phyloP scores from a whole-genome alignment of 2,888 invertebrate species.

The Meiosimyza platycephala region DNA sequence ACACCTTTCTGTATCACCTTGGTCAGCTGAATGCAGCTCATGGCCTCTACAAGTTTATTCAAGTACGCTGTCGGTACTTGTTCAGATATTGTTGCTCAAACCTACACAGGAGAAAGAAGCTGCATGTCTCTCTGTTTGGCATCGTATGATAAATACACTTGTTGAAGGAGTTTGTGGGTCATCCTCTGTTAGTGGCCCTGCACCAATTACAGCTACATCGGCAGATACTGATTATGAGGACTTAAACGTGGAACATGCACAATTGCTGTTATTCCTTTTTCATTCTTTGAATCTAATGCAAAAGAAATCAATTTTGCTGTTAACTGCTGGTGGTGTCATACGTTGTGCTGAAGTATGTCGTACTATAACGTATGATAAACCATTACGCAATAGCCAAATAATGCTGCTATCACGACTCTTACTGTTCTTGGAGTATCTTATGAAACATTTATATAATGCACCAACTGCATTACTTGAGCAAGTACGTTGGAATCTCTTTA shows the following conservation, averaged over 20 bases:
- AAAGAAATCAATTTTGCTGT: constrained; percentile 91
- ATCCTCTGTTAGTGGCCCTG: constrained; percentile 43
- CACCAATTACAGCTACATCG: constrained; percentile 42
- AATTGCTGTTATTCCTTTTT: constrained; percentile 91
- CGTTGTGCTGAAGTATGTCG: constrained; percentile 76
- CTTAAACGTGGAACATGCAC: constrained; percentile 95
- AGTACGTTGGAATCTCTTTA: constrained; percentile 87
- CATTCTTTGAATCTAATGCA: constrained; percentile 96
- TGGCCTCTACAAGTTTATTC: constrained; percentile 85
- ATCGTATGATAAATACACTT: constrained; percentile 87
- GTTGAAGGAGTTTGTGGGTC: constrained; percentile 79
- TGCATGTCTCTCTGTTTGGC: constrained; percentile 92
- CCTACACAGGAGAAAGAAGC: constrained; percentile 89
- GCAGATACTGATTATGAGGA: constrained; percentile 71
- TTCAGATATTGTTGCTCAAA: constrained; percentile 85
- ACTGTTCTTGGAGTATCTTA: constrained; percentile 90
- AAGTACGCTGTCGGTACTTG: constrained; percentile 83
- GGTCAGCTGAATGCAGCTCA: constrained; percentile 73
- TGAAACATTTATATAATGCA: constrained; percentile 95
- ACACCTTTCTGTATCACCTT: constrained; percentile 81
- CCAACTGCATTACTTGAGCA: constrained; percentile 87
- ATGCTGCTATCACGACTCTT: constrained; percentile 85
- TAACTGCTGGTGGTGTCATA: constrained; percentile 81
- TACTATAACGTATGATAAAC: constrained; percentile 61
- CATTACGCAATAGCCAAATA: constrained; percentile 73